Percentiles rank a stretch among this genome's conserved stretches.
These are phyloP conservation scores for Allophyes oxyacanthae DNA, from an alignment of 2,888 invertebrate genomes.

Conservation along the genomic window DNA sequence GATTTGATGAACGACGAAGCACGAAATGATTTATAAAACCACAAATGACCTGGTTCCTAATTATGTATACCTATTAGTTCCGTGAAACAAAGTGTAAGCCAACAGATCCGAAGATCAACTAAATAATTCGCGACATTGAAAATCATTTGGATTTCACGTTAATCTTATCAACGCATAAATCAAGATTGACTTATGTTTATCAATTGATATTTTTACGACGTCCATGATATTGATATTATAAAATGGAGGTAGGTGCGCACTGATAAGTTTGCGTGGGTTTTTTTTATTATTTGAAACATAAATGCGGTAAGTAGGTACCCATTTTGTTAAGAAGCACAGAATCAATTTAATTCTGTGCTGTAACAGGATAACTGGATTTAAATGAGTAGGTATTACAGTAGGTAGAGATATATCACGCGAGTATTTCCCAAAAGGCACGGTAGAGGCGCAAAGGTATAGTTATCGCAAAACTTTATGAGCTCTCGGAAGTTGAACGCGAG, in stretches of 20 bases:
- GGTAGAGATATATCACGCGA: no score
- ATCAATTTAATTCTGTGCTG: no score
- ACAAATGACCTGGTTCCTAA: slow-evolving; percentile 18
- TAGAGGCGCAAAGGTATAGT: no score
- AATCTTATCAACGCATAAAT: slow-evolving; percentile 71
- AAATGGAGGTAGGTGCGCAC: slow-evolving; percentile 1
- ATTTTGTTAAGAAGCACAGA: background rate
- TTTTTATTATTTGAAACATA: no score
- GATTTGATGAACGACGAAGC: slow-evolving; percentile 19
- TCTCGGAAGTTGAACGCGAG: no score
- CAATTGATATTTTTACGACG: slow-evolving; percentile 60
- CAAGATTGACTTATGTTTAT: slow-evolving; percentile 70
- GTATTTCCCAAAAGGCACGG: no score
- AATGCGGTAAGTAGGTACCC: background rate
- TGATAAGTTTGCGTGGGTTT: no score
- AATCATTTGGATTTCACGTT: slow-evolving; percentile 39
- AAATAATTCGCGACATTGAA: slow-evolving; percentile 46
- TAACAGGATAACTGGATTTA: no score
- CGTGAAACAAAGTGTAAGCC: slow-evolving; percentile 9
- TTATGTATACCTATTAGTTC: slow-evolving; percentile 34
- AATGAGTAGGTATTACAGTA: no score
- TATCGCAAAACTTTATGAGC: no score
- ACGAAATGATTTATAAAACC: slow-evolving; percentile 11
- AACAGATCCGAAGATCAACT: slow-evolving; percentile 20
- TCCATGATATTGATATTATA: slow-evolving; percentile 25